phyloP scores from a whole-genome alignment of 1,140 invertebrate genomes.

The Cyrtorhinus lividipennis region DNA sequence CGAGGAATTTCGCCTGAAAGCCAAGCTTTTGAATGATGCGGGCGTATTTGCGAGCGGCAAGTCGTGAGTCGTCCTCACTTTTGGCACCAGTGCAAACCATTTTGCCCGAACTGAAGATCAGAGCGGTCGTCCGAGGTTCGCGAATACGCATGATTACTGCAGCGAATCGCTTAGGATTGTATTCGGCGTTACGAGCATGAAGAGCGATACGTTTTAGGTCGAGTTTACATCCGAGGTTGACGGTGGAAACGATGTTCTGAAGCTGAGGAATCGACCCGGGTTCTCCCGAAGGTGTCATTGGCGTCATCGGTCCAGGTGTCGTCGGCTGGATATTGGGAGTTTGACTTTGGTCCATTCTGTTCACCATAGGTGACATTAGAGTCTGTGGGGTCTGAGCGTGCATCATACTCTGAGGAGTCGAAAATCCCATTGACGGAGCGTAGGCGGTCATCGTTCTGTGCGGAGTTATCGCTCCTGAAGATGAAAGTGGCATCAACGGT shows the following conservation, averaged over 20 bases:
- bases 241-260: constrained; percentile 88
- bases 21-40: constrained; percentile 98
- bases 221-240: constrained; percentile 90
- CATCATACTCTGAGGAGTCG: constrained; percentile 60
- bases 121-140: constrained; percentile 93
- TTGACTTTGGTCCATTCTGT: constrained; percentile 22
- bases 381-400: constrained; percentile 83
- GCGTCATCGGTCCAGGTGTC: constrained; percentile 72
- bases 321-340: constrained; percentile 39
- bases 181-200: constrained; percentile 98
- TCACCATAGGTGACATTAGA: constrained; percentile 66
- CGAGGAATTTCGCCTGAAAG: constrained; percentile 89
- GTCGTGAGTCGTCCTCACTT: constrained; percentile 91
- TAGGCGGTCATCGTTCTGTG: constrained; percentile 52
- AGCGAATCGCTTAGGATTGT: constrained; percentile 99
- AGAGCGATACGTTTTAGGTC: constrained; percentile 96
- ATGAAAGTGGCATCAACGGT: constrained; percentile 40
- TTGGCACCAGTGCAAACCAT: constrained; percentile 99
- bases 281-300: constrained; percentile 84
- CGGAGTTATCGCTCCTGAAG: constrained; percentile 32
- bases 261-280: constrained; percentile 46
- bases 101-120: constrained; percentile 99
- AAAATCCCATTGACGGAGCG: constrained; percentile 41
- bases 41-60: constrained; percentile 97
- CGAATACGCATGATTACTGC: constrained; percentile 99